Conservation (phyloP, 2,888 invertebrate genomes). For the Zeuzera pyrina region DNA sequence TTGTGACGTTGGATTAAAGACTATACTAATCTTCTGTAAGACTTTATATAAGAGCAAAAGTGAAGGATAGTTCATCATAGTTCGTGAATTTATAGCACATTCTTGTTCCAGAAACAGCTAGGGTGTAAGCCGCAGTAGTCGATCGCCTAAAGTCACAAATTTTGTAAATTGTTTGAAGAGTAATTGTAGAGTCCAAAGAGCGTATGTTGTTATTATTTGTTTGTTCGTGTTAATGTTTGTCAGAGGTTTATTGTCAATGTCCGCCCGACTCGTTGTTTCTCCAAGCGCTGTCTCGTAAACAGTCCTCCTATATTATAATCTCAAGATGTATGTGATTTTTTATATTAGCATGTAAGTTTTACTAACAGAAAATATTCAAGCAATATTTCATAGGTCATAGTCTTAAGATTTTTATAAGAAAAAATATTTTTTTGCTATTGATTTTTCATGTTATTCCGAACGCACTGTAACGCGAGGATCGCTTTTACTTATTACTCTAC, state of each 20-base stretch:
- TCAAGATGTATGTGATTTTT: constrained; percentile 68
- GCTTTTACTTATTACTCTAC: constrained; percentile 54
- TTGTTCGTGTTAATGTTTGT: constrained; percentile 39
- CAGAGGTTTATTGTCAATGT: constrained; percentile 38
- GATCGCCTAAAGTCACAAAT: too few relatives aligned
- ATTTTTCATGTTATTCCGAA: constrained; percentile 11
- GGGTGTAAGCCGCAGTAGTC: too few relatives aligned
- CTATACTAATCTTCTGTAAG: too few relatives aligned
- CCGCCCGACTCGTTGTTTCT: constrained; percentile 54
- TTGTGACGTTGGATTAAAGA: too few relatives aligned
- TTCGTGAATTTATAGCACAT: too few relatives aligned
- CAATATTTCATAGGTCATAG: constrained; percentile 33
- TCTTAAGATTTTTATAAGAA: constrained; percentile 12
- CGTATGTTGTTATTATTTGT: constrained; percentile 38
- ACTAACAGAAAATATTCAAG: constrained; percentile 39
- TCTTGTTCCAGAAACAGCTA: too few relatives aligned
- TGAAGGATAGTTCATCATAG: too few relatives aligned
- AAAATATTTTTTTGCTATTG: constrained; percentile 12
- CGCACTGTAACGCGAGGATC: constrained; percentile 28
- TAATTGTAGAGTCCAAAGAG: constrained; percentile 55
- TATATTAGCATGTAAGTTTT: constrained; percentile 50
- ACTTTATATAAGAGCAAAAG: too few relatives aligned
- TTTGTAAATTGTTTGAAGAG: too few relatives aligned
- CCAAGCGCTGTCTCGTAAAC: constrained; percentile 55
- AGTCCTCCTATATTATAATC: constrained; percentile 63